Evolutionary conservation across 2,113 vertebrate species (phyloP), one percentile per base, ranked within the genome.

Genomic region (Pitta sordida): DNA sequence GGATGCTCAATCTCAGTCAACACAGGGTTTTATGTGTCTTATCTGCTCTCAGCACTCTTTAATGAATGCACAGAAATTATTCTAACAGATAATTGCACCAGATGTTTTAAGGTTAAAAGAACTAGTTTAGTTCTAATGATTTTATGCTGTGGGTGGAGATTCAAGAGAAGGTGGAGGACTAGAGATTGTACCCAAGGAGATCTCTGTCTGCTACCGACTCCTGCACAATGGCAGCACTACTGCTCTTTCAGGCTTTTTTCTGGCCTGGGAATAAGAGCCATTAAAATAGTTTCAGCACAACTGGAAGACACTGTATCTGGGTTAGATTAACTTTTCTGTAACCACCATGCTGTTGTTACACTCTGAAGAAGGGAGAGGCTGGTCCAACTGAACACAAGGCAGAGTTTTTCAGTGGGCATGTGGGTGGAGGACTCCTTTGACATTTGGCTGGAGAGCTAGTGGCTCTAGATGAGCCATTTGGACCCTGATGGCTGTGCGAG

Each of bases 41-140:
- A 48, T 16, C 5, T 5, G 2, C 0, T 1, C 3, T 52, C 48
- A 5, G 10, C 10, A 30, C 10, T 18, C 30, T 51, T 75, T 30
- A 20, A 37, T 23, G 10, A 29, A 68, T 39, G 13, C n/a, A 39
- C 11, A 71, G 41, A 41, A 65, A 41, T 34, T 71, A 26, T 36
- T 34, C 56, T 46, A 24, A 10, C 19, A 70, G 27, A 46, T 19
- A 63, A 43, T 52, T 56, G 65, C 39, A 9, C 6, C 22, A 0
- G 30, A 11, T 30, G 1, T 39, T 83, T 88, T 73, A 51, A 30
- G n/a, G 7, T n/a, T 62, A 41, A 44, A 55, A 46, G 10, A 62
- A 2, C 2, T n/a, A 52, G 3, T 58, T 49, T 30, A 37, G 15
- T 37, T 11, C 8, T 5, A 22, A 17, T 34, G 3, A n/a, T 36